phyloP scores from a whole-genome alignment of 2,113 vertebrate species.

The Ellobius talpinus region DNA sequence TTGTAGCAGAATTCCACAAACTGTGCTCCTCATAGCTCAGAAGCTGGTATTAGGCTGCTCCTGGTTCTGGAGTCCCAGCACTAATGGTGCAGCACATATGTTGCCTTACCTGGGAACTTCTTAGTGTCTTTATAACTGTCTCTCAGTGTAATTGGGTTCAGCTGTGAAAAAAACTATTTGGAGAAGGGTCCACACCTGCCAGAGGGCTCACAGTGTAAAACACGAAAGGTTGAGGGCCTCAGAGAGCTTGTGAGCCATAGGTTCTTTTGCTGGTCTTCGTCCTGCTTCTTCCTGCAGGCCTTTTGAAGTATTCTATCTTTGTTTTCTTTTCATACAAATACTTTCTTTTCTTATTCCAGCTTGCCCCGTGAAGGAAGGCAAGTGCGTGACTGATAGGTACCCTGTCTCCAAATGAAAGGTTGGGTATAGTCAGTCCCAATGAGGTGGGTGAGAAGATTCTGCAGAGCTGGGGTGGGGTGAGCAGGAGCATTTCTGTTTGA shows the following conservation, averaged over 20 bases:
- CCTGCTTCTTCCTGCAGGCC: neutral
- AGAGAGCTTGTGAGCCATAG: neutral
- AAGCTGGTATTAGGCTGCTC: constrained; percentile 12
- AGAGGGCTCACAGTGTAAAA: neutral
- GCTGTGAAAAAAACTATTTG: neutral
- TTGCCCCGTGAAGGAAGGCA: neutral
- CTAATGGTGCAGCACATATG: neutral
- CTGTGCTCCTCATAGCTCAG: neutral
- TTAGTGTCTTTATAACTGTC: neutral
- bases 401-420: neutral
- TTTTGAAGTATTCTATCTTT: neutral
- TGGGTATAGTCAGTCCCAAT: neutral
- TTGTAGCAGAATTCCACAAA: neutral
- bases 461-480: neutral
- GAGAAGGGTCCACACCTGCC: neutral
- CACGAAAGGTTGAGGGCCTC: neutral
- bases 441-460: neutral
- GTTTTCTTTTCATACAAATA: neutral
- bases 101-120: neutral
- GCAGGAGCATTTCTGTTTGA: neutral
- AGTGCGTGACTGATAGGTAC: neutral
- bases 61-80: neutral
- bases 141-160: constrained; percentile 21
- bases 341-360: neutral
- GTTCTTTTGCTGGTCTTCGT: neutral